Conservation (phyloP, 1,140 invertebrate genomes). For the Drosophila azteca region DNA sequence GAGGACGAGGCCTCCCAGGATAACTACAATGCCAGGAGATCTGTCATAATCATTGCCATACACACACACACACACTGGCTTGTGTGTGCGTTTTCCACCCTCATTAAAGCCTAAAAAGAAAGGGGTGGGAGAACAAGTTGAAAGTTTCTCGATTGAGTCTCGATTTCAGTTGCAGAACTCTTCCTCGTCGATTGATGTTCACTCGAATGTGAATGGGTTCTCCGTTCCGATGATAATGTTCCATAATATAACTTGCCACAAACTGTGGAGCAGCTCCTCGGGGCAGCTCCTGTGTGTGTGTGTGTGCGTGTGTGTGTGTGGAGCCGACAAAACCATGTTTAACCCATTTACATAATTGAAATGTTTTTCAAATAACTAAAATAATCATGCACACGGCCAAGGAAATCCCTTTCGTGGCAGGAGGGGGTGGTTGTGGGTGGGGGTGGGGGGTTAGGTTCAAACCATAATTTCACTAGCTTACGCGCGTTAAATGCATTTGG, state of each 20-base stretch:
- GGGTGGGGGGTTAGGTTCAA: too few species aligned
- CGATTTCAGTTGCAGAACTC: background rate
- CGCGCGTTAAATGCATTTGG: conserved; percentile 36
- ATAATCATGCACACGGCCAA: conserved; percentile 13
- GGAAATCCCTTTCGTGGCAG: too few species aligned
- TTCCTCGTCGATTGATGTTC: conserved; percentile 32
- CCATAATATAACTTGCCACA: background rate
- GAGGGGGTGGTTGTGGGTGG: too few species aligned
- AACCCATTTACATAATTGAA: conserved; percentile 22
- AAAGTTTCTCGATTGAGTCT: background rate
- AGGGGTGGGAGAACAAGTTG: background rate
- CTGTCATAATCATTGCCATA: conserved; percentile 59
- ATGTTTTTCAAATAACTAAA: conserved; percentile 65
- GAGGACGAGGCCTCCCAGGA: too few species aligned
- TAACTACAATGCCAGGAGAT: conserved; percentile 2
- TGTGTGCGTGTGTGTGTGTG: conserved; percentile 45
- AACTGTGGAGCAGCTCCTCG: background rate
- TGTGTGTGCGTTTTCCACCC: conserved; percentile 12
- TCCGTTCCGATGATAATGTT: background rate
- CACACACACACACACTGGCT: background rate
- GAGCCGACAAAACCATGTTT: conserved; percentile 56
- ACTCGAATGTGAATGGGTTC: conserved; percentile 13
- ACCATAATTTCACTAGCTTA: conserved; percentile 51
- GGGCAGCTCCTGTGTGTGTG: too few species aligned
- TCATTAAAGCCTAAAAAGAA: conserved; percentile 45